Percentiles rank a stretch among this genome's conserved stretches.
These are phyloP conservation scores for Peromyscus polionotus DNA, from an alignment of 2,113 vertebrate genomes.

Conservation along the genomic window DNA sequence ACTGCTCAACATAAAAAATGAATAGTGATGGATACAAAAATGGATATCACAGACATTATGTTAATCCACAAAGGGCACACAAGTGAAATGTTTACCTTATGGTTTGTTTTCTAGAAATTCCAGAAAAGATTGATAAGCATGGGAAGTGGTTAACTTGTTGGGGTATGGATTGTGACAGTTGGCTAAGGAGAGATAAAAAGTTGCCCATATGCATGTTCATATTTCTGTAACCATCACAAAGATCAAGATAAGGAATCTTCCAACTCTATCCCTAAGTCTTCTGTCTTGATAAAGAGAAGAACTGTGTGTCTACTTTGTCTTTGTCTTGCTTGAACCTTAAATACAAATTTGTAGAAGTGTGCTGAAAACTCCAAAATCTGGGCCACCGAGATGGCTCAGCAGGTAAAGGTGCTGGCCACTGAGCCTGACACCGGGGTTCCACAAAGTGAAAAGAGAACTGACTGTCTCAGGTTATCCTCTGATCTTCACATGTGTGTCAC, in stretches of 20 bases:
- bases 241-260: background rate
- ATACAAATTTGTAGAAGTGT: background rate
- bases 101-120: background rate
- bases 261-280: background rate
- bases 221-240: background rate
- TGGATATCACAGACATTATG: background rate
- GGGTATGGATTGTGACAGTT: background rate
- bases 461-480: background rate
- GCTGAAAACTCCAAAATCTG: background rate
- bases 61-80: background rate
- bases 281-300: background rate
- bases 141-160: background rate
- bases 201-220: fast-evolving
- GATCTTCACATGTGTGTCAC: background rate
- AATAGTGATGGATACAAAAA: background rate
- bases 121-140: background rate
- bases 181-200: background rate
- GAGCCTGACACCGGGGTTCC: too few species aligned
- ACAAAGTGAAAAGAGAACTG: background rate
- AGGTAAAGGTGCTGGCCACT: too few species aligned
- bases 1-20: background rate
- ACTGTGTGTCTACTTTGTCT: background rate
- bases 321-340: background rate
- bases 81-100: background rate
- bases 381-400: background rate